These are phyloP conservation scores for Triops cancriformis DNA, from an alignment of 1,140 invertebrate species.

Conservation along the genomic window DNA sequence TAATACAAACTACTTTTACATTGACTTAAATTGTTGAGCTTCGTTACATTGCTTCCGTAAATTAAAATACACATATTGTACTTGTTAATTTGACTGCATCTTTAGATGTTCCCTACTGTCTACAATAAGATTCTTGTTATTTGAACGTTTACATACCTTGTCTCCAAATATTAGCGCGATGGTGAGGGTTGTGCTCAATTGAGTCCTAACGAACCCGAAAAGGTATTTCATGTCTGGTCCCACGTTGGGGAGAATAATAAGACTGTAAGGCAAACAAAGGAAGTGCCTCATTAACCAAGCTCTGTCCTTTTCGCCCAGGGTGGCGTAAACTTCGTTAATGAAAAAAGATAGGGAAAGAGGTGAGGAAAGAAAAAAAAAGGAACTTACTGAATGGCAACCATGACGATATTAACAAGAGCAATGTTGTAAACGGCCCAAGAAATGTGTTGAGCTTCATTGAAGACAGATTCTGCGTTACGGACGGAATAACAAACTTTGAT, in stretches of 20 bases:
- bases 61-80: background rate
- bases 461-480: constrained; percentile 79
- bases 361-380: background rate
- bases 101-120: too few species aligned
- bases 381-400: constrained; percentile 85
- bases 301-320: background rate
- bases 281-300: background rate
- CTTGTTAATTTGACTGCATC: background rate
- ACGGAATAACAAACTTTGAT: constrained; percentile 82
- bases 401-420: constrained; percentile 77
- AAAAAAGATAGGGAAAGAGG: background rate
- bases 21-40: too few species aligned
- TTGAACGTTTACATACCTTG: constrained; percentile 53
- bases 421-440: constrained; percentile 92
- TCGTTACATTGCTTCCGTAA: background rate
- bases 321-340: background rate
- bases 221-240: constrained; percentile 83
- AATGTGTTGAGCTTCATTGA: constrained; percentile 84
- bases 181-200: constrained; percentile 75
- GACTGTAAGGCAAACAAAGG: constrained; percentile 46
- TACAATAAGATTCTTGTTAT: too few species aligned
- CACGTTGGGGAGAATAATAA: constrained; percentile 71
- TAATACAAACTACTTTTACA: too few species aligned
- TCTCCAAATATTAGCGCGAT: constrained; percentile 75
- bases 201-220: constrained; percentile 74